Evolutionary conservation across 1,140 invertebrate genomes (phyloP).

Genomic region (Schlechtendalia chinensis): DNA sequence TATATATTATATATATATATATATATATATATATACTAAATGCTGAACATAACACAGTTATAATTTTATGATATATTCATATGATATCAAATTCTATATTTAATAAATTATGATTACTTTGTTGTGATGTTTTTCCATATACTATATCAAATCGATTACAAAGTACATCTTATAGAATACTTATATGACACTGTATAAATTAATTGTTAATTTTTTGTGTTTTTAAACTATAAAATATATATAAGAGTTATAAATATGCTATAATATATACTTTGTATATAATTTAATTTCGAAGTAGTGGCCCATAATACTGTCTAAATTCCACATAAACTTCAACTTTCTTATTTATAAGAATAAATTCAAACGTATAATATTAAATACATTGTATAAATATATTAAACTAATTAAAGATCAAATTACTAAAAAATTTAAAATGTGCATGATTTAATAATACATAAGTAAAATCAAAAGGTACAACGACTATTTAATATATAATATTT

Average conservation of each 20-base stretch:
- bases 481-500: too few species aligned
- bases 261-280: background rate
- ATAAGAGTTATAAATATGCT: background rate
- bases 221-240: background rate
- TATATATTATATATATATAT: too few species aligned
- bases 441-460: background rate
- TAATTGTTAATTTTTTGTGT: background rate
- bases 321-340: conserved; percentile 33
- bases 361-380: background rate
- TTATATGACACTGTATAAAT: background rate
- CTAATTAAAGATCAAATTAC: background rate
- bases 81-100: too few species aligned
- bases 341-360: background rate
- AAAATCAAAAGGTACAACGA: background rate
- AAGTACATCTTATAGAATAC: background rate
- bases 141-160: too few species aligned
- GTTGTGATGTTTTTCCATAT: too few species aligned
- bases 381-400: background rate
- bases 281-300: background rate
- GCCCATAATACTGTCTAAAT: conserved; percentile 2
- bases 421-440: conserved; percentile 21
- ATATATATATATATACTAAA: too few species aligned
- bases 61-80: too few species aligned
- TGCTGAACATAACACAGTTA: too few species aligned
- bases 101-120: too few species aligned